Base-by-base conservation (phyloP, 2,888 invertebrate species). In the Macaria liturata region DNA sequence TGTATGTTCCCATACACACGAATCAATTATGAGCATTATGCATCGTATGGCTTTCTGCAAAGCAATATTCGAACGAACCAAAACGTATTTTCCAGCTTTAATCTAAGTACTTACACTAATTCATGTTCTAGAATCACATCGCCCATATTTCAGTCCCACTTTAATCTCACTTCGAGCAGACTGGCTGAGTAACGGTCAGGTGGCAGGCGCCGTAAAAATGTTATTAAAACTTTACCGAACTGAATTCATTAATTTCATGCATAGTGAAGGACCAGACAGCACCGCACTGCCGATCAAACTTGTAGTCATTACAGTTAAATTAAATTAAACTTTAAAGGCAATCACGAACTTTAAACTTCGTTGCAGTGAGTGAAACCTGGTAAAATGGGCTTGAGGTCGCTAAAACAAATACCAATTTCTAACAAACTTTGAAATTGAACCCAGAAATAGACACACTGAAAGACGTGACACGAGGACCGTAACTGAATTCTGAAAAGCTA, bases 151-250 rank as follows among this genome's bases (percentile, higher is more conserved):
- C 39, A 51, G 45, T 4, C 50, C 50, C 3, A 45, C 3, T 46
- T 50, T 50, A 49, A 46, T 49, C 46, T 46, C 4, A 39, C 3
- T 40, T 42, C 39, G 37, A 31, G 30, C 43, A 9, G 40, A 6
- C 49, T 57, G 37, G n/a, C 56, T 39, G 20, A 20, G 20, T 37
- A 34, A 45, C 46, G 49, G 45, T 46, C 44, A 46, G 51, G 51
- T 45, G 45, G 53, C 32, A 37, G 57, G 46, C 45, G 20, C 54
- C 49, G 54, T 62, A 67, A 68, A 66, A 65, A 66, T 60, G 44
- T 55, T 61, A 66, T 68, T 64, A 65, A 61, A 68, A 67, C 62
- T 62, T 65, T 59, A 54, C 59, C 56, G 58, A 53, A 49, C 49
- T 37, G 43, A 60, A 64, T 65, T 64, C 58, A 64, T 61, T 54